Conservation (phyloP, 2,797 vertebrate species). For the Cetoscarus ocellatus region DNA sequence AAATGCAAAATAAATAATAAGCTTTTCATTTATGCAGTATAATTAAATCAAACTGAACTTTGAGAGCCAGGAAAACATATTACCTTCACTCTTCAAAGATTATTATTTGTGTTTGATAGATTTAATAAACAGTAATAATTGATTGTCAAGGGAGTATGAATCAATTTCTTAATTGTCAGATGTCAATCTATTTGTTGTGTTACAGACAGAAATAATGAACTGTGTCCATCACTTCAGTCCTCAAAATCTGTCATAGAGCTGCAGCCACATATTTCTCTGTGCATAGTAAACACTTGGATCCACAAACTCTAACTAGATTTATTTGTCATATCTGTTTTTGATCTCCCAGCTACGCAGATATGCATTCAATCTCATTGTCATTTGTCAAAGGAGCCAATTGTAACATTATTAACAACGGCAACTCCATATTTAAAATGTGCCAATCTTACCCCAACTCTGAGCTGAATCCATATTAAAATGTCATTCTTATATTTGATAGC, state of each 20-base stretch:
- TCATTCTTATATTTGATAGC: slow-evolving; percentile 82
- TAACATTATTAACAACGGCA: slow-evolving; percentile 76
- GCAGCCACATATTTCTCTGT: slow-evolving; percentile 30
- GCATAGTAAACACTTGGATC: slow-evolving; percentile 66
- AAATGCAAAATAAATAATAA: too few species aligned
- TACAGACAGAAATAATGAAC: slow-evolving; percentile 50
- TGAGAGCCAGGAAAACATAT: too few species aligned
- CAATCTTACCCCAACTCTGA: slow-evolving; percentile 77
- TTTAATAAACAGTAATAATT: not conserved
- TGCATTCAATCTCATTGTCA: slow-evolving; percentile 80
- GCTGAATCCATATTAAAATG: slow-evolving; percentile 85
- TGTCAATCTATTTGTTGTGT: slow-evolving; percentile 44
- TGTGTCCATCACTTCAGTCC: slow-evolving; percentile 40
- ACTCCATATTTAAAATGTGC: slow-evolving; percentile 86
- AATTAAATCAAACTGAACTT: too few species aligned
- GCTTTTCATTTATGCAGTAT: too few species aligned
- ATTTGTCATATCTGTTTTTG: slow-evolving; percentile 79
- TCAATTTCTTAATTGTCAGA: slow-evolving; percentile 47
- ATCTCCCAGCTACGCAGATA: slow-evolving; percentile 74
- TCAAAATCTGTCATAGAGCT: slow-evolving; percentile 56
- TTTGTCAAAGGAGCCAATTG: slow-evolving; percentile 79
- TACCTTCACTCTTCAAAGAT: not conserved
- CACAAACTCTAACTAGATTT: slow-evolving; percentile 67
- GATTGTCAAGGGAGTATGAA: not conserved
- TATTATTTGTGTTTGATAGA: not conserved